Base-by-base conservation (phyloP, 2,113 vertebrate species). In the Pterocles orientalis region DNA sequence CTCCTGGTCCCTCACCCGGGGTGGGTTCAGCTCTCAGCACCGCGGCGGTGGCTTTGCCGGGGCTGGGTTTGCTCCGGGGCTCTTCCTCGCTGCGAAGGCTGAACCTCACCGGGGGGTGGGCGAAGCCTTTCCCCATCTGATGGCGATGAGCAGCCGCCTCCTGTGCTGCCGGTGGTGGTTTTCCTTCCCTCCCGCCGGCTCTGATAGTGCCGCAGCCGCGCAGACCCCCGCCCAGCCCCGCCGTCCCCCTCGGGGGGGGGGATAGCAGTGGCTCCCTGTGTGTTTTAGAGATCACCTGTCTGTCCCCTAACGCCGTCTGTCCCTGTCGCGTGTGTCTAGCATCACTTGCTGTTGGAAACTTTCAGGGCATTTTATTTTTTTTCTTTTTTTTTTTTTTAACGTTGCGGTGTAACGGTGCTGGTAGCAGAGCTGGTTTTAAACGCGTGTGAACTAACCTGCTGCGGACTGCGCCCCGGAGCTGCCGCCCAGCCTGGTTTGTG, bases 361-460 rank as follows among this genome's bases (percentile, higher is more conserved):
- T 62, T 71, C 69, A 21, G 48, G 89, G 51, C 12, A 3, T 20
- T 39, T 58, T 57, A 31, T 20, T 15, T 43, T 10, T 48, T 16
- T 53, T 62, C 14, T 56, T 58, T 34, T 28, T 47, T 71, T 47
- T 71, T 95, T 36, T 36, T 36, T 36, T 98, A 97, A 95, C 31
- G 1, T 91, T 65, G 89, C 25, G 2, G 50, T 70, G 29, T 95
- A 71, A 93, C 14, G 29, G 92, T 95, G 89, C 93, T 20, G 76
- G 78, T 69, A 92, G 84, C 61, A 65, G 91, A 91, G 90, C 82
- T 92, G 94, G 88, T 96, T 95, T 92, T 94, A 96, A 97, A 26
- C 79, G 96, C 97, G 95, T 97, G 96, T 92, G 92, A 96, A 95
- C 92, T 94, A 96, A 98, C 97, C 34, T 90, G 84, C 39, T 51